Conservation (phyloP, 2,888 invertebrate genomes). For the Cheilosia soror region DNA sequence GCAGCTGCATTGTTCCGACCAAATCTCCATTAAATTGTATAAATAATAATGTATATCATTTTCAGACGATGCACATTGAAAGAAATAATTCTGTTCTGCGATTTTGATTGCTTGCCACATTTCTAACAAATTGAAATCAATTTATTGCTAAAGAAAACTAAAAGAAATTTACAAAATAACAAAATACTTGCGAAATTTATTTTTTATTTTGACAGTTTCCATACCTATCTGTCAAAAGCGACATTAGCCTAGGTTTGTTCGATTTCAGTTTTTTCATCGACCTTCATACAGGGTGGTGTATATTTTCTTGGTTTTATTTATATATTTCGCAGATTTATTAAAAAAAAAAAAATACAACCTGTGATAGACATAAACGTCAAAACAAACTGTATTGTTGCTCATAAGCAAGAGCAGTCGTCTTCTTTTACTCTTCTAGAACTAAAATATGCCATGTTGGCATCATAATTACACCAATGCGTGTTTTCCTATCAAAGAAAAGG, state of each 20-base stretch:
- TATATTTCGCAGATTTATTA: too few relatives aligned
- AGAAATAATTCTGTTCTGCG: constrained; percentile 77
- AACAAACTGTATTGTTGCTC: too few relatives aligned
- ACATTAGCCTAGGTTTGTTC: constrained; percentile 3
- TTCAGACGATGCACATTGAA: constrained; percentile 61
- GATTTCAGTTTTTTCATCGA: neutral
- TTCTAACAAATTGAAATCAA: constrained; percentile 21
- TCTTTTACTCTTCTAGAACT: too few relatives aligned
- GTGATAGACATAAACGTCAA: too few relatives aligned
- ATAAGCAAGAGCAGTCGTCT: too few relatives aligned
- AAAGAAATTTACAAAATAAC: constrained; percentile 4
- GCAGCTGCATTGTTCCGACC: constrained; percentile 69
- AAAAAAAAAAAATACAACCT: too few relatives aligned
- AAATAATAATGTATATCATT: constrained; percentile 70
- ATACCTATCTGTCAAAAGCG: neutral
- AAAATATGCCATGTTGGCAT: too few relatives aligned
- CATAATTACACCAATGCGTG: too few relatives aligned
- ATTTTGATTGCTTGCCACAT: constrained; percentile 87
- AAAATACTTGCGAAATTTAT: constrained; percentile 13
- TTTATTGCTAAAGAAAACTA: neutral
- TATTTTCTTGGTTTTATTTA: too few relatives aligned
- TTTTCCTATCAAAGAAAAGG: too few relatives aligned
- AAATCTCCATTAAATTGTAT: constrained; percentile 75
- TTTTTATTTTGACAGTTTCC: constrained; percentile 6
- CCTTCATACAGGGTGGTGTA: neutral